Evolutionary conservation across 2,888 invertebrate species (phyloP).

Genomic region (Metallyticus violacea): DNA sequence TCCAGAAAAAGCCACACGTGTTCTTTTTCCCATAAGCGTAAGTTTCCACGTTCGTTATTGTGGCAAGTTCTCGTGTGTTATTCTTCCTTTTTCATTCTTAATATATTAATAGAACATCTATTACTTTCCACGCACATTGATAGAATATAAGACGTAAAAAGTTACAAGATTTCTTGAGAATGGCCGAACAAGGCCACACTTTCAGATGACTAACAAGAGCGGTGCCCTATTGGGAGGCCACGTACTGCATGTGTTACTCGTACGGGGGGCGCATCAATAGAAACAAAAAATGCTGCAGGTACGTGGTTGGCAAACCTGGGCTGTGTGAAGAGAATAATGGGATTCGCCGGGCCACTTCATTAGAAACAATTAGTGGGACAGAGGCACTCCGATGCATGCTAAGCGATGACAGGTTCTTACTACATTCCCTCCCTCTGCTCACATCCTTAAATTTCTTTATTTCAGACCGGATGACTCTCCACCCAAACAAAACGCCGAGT

Average conservation of each 20-base stretch:
- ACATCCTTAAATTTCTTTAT: not conserved
- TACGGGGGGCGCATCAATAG: not conserved
- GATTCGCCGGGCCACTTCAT: not conserved
- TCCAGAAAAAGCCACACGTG: no score
- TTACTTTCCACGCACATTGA: no score
- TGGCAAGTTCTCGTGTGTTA: no score
- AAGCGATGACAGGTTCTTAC: not conserved
- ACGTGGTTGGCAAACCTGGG: not conserved
- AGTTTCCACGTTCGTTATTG: no score
- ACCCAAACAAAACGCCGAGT: not conserved
- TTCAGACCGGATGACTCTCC: not conserved
- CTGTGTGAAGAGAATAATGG: not conserved
- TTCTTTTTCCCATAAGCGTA: no score
- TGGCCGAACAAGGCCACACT: not conserved
- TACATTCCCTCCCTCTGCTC: not conserved
- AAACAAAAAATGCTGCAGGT: not conserved
- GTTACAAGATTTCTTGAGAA: not conserved
- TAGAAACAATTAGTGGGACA: not conserved
- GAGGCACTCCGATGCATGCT: not conserved
- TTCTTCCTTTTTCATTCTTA: no score
- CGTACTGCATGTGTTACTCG: not conserved
- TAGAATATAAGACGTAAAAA: no score
- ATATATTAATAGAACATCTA: no score
- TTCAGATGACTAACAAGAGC: not conserved
- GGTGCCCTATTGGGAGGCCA: not conserved